Percentiles rank a stretch among this genome's conserved stretches.
Conservation (phyloP, 2,797 vertebrate species). For the Sarcoramphus papa region DNA sequence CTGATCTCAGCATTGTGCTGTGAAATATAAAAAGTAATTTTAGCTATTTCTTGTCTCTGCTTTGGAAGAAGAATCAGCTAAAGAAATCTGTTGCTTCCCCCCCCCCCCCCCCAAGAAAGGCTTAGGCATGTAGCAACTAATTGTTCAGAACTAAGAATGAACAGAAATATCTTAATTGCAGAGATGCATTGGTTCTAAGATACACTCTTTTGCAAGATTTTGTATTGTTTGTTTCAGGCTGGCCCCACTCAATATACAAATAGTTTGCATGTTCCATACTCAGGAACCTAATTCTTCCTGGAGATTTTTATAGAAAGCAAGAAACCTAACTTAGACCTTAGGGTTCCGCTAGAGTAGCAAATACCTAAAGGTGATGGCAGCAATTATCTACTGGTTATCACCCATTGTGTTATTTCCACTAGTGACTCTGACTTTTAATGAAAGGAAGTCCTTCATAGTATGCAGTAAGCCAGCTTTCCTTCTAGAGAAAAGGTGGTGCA, state of each 20-base stretch:
- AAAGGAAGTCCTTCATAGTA: neutral
- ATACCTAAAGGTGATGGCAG: neutral
- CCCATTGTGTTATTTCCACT: neutral
- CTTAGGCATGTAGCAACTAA: neutral
- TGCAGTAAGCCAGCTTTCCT: neutral
- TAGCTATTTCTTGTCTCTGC: neutral
- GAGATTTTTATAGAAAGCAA: neutral
- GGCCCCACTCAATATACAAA: neutral
- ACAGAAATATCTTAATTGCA: neutral
- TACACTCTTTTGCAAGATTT: neutral
- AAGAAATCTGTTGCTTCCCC: neutral
- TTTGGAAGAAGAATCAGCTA: neutral
- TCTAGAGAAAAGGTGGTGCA: neutral
- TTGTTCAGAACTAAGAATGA: neutral
- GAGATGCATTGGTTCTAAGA: neutral
- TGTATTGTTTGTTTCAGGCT: neutral
- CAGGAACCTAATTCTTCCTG: neutral
- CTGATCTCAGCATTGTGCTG: neutral
- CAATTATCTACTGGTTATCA: neutral
- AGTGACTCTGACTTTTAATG: neutral
- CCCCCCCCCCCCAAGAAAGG: accelerated
- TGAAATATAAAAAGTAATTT: neutral
- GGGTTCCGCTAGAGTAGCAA: neutral
- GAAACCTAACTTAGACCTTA: neutral
- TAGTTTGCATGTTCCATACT: neutral